These are phyloP conservation scores for Epinotia ramella DNA, from an alignment of 2,888 invertebrate species.

Conservation along the genomic window DNA sequence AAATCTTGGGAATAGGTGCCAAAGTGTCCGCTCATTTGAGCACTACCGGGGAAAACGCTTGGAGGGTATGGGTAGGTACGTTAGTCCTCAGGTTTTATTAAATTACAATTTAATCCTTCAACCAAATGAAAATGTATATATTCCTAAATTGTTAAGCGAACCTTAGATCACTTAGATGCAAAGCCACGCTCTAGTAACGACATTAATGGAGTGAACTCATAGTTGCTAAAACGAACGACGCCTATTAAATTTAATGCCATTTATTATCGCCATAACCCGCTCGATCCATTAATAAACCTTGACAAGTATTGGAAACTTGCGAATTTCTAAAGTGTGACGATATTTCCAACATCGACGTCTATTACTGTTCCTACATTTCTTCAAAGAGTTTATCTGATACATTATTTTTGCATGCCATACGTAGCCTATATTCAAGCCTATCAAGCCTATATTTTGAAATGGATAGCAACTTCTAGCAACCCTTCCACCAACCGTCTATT, in stretches of 20 bases:
- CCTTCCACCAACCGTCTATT: no score
- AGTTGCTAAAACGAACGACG: conserved; percentile 37
- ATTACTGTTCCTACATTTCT: conserved; percentile 24
- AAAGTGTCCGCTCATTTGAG: no score
- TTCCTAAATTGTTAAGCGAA: not conserved
- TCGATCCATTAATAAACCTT: conserved; percentile 39
- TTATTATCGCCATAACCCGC: conserved; percentile 45
- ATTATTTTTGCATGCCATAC: not conserved
- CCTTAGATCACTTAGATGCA: not conserved
- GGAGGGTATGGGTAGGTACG: no score
- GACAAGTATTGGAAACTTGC: conserved; percentile 42
- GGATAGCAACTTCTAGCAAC: not conserved
- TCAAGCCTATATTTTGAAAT: not conserved
- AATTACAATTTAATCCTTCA: no score
- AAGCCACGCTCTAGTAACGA: not conserved
- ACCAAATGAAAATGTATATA: no score
- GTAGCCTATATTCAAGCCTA: no score
- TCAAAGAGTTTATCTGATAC: not conserved
- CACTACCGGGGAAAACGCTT: no score
- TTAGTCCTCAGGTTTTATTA: no score
- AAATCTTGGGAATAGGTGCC: no score
- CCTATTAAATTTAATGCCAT: conserved; percentile 48
- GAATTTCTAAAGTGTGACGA: conserved; percentile 31
- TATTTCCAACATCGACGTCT: conserved; percentile 51
- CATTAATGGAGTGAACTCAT: conserved; percentile 25